Evolutionary conservation across 2,888 invertebrate genomes (phyloP).

Genomic region (Nymphalis urticae): DNA sequence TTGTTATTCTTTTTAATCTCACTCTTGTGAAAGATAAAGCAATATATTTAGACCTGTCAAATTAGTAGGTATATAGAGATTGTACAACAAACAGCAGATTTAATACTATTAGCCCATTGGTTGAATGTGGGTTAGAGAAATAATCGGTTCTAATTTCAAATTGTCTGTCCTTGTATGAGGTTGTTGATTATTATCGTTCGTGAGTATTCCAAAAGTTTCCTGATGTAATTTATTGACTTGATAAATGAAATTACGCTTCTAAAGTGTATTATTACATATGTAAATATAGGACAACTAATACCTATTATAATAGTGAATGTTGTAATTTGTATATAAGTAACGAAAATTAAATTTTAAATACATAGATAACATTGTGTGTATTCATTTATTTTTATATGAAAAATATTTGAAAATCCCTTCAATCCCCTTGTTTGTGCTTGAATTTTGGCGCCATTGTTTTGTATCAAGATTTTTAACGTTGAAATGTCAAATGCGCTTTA

Average conservation of each 20-base stretch:
- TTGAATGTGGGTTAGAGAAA: constrained; percentile 29
- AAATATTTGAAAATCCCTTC: background rate
- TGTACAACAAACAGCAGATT: background rate
- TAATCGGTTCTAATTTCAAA: constrained; percentile 34
- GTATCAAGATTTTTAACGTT: background rate
- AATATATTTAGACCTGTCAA: too few relatives aligned
- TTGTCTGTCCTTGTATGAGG: constrained; percentile 56
- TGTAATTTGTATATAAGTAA: constrained; percentile 82
- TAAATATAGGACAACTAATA: constrained; percentile 80
- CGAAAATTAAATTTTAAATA: constrained; percentile 82
- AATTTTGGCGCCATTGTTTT: background rate
- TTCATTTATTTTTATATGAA: constrained; percentile 52
- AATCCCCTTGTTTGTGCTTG: background rate
- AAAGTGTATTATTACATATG: constrained; percentile 80
- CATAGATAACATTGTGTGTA: constrained; percentile 77
- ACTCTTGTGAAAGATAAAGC: too few relatives aligned
- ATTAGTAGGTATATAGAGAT: too few relatives aligned
- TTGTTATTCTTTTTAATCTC: too few relatives aligned
- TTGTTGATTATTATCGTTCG: constrained; percentile 58
- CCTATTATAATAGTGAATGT: constrained; percentile 81
- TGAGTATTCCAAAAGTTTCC: constrained; percentile 73
- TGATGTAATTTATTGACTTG: constrained; percentile 75
- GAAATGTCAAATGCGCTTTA: too few relatives aligned
- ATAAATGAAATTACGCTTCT: constrained; percentile 78
- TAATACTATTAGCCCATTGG: constrained; percentile 29